Evolutionary conservation across 2,797 vertebrate species (phyloP).

Genomic region (Manis pentadactyla): DNA sequence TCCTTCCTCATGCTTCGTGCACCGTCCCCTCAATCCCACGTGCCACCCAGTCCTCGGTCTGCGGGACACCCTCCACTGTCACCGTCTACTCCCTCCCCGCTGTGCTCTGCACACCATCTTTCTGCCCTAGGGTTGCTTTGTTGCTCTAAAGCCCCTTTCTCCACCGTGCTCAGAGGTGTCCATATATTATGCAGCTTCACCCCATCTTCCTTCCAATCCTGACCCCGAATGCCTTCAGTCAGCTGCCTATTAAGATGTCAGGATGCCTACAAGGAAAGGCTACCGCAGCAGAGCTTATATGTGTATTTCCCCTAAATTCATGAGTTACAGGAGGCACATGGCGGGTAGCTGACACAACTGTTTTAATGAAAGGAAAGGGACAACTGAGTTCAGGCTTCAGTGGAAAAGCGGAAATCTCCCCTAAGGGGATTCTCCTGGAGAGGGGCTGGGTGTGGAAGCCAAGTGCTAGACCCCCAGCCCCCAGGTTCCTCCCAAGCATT

Average conservation of each 20-base stretch:
- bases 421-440: not conserved
- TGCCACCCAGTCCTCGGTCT: not conserved
- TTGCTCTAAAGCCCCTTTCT: not conserved
- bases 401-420: not conserved
- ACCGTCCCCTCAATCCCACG: not conserved
- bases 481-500: not conserved
- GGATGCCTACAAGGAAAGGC: not conserved
- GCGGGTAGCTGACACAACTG: not conserved
- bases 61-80: not conserved
- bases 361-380: constrained; percentile 17
- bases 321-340: rapidly evolving
- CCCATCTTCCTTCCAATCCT: not conserved
- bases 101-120: not conserved
- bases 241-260: not conserved
- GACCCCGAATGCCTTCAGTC: not conserved
- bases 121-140: not conserved
- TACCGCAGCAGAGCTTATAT: not conserved
- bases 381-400: not conserved
- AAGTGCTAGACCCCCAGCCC: not conserved
- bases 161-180: not conserved
- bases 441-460: not conserved
- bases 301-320: not conserved
- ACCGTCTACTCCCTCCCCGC: not conserved
- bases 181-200: rapidly evolving
- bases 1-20: rapidly evolving